Conservation (phyloP, 1,140 invertebrate genomes). For the Drosophila nebulosa region DNA sequence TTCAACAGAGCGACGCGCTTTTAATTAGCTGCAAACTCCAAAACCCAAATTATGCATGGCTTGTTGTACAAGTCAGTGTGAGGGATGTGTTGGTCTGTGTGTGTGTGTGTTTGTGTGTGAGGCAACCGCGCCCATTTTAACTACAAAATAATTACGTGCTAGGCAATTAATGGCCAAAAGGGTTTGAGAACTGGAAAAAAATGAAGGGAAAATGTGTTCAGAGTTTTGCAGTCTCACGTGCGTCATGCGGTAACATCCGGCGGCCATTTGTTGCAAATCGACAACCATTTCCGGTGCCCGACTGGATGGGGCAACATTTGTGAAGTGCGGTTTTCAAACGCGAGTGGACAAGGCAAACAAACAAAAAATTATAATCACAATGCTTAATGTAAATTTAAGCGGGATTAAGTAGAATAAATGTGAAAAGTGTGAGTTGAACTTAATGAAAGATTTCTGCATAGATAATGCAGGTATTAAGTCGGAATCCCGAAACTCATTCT, state of each 20-base stretch:
- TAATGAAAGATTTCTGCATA: too few species aligned
- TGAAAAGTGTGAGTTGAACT: neutral
- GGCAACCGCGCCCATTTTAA: slow-evolving; percentile 61
- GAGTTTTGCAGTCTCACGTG: slow-evolving; percentile 39
- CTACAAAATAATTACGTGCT: slow-evolving; percentile 76
- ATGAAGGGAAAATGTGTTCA: slow-evolving; percentile 3
- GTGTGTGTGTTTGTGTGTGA: slow-evolving; percentile 12
- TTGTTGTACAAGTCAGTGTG: slow-evolving; percentile 23
- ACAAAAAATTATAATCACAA: slow-evolving; percentile 35
- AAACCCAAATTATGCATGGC: slow-evolving; percentile 71
- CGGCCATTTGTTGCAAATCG: slow-evolving; percentile 75
- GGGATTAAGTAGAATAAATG: neutral
- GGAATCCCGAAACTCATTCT: too few species aligned
- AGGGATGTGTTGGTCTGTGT: neutral
- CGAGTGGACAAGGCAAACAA: slow-evolving; percentile 7
- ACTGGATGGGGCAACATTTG: slow-evolving; percentile 44
- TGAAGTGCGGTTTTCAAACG: slow-evolving; percentile 51
- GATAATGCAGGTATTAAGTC: neutral
- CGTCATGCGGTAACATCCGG: slow-evolving; percentile 74
- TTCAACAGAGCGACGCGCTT: slow-evolving; percentile 62
- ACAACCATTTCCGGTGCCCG: slow-evolving; percentile 69
- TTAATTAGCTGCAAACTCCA: slow-evolving; percentile 71
- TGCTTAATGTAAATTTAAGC: slow-evolving; percentile 59
- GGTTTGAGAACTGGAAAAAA: slow-evolving; percentile 57
- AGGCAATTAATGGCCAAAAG: slow-evolving; percentile 73